Percentiles rank a stretch among this genome's conserved stretches.
Evolutionary conservation across 2,113 vertebrate genomes (phyloP).

Genomic region (Meles meles): DNA sequence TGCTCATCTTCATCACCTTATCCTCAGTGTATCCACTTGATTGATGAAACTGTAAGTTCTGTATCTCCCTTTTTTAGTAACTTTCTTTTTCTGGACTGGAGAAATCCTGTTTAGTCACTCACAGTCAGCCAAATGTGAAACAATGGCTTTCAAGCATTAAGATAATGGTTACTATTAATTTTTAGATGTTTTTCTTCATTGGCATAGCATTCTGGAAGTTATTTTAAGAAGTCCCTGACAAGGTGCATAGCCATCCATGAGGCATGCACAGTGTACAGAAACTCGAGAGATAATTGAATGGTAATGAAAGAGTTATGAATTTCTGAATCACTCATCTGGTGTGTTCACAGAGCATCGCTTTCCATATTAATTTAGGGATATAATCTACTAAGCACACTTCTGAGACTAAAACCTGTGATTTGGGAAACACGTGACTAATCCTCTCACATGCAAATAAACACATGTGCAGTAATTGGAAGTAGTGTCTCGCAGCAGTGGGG

Average conservation of each 20-base stretch:
- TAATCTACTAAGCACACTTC: slow-evolving; percentile 28
- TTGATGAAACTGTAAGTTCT: background rate
- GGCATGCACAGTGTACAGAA: accelerated
- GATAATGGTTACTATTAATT: background rate
- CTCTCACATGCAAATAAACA: slow-evolving; percentile 54
- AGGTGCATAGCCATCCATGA: background rate
- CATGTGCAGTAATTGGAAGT: background rate
- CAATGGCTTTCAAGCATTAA: background rate
- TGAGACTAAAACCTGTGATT: slow-evolving; percentile 53
- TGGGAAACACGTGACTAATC: slow-evolving; percentile 16
- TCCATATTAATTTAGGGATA: slow-evolving; percentile 49
- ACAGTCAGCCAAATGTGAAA: background rate
- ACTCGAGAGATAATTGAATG: background rate
- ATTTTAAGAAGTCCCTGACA: background rate
- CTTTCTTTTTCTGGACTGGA: background rate
- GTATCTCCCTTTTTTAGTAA: background rate
- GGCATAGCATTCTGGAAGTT: background rate
- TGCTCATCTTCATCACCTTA: background rate
- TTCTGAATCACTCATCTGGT: background rate
- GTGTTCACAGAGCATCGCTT: slow-evolving; percentile 27
- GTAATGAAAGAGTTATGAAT: background rate
- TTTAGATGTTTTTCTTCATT: background rate
- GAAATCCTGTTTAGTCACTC: background rate
- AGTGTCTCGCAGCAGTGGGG: background rate
- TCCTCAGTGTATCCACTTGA: background rate